Conservation (phyloP, 2,113 vertebrate species). For the Callithrix jacchus region DNA sequence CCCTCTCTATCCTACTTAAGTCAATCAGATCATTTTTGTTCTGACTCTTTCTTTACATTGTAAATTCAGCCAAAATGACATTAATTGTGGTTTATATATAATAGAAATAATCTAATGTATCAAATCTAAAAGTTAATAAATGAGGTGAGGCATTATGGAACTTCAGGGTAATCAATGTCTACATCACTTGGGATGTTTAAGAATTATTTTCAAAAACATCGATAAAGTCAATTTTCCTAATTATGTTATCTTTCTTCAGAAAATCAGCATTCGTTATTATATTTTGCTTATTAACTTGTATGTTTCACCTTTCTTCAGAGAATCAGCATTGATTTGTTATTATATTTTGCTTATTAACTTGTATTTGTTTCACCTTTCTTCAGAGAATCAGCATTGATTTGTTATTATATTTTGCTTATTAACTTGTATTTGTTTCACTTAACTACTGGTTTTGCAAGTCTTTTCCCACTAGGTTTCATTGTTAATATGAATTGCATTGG, state of each 20-base stretch:
- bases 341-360: no score
- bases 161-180: background rate
- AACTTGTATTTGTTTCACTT: background rate
- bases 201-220: background rate
- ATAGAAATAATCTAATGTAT: background rate
- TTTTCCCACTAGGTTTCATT: background rate
- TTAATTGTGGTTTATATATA: background rate
- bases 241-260: background rate
- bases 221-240: background rate
- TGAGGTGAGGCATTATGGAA: background rate
- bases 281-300: no score
- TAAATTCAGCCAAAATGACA: background rate
- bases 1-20: background rate
- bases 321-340: no score
- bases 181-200: background rate
- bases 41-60: background rate
- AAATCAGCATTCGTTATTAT: no score
- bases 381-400: no score
- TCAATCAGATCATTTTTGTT: background rate
- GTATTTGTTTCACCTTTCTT: no score
- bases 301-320: no score
- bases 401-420: background rate
- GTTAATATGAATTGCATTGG: background rate
- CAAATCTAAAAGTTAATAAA: background rate
- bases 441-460: background rate